Percentiles rank a stretch among this genome's conserved stretches.
Evolutionary conservation across 2,113 vertebrate species (phyloP).

Genomic region (Ariopsis seemanni): DNA sequence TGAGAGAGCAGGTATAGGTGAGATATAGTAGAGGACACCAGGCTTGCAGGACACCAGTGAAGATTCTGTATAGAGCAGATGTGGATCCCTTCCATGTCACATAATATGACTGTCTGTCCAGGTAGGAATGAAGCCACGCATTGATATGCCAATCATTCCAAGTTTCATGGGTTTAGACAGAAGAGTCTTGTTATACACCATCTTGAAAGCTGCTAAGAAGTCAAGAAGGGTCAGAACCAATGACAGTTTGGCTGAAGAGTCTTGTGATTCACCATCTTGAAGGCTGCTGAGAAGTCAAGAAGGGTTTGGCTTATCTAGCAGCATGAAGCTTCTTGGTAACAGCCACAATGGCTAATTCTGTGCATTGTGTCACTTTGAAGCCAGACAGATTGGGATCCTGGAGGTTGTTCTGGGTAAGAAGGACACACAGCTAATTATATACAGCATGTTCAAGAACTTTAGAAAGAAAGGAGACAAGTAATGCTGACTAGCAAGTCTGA

Average conservation of each 20-base stretch:
- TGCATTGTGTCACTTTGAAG: too few relatives aligned
- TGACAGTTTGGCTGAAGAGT: neutral
- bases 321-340: too few relatives aligned
- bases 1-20: neutral
- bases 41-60: neutral
- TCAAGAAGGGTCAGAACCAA: neutral
- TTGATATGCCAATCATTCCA: neutral
- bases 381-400: neutral
- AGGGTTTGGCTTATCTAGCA: too few relatives aligned
- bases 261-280: neutral
- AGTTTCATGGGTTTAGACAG: neutral
- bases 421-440: neutral
- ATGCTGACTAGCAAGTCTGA: neutral
- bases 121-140: neutral
- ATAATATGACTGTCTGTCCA: neutral
- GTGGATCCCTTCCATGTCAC: neutral
- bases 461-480: neutral
- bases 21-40: neutral
- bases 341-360: too few relatives aligned
- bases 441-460: neutral
- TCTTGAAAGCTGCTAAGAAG: neutral
- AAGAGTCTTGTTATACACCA: neutral
- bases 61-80: neutral
- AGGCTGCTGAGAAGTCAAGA: too few relatives aligned
- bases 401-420: neutral